Conservation (phyloP, 2,113 vertebrate genomes). For the Dinomys branickii region DNA sequence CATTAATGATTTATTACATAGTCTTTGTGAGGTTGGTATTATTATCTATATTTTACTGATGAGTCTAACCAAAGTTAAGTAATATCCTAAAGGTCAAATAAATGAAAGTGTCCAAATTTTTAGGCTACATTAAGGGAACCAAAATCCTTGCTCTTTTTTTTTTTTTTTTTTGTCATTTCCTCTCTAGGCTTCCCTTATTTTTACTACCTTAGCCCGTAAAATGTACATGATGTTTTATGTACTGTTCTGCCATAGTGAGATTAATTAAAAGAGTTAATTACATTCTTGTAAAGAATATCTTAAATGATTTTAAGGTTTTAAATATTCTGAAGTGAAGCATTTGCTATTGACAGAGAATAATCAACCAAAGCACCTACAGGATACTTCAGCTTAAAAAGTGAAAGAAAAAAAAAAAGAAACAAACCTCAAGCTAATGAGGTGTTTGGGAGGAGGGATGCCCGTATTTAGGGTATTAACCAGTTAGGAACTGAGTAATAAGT, state of each 20-base stretch:
- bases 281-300: slow-evolving; percentile 51
- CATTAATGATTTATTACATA: not conserved
- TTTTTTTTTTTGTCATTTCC: slow-evolving; percentile 8
- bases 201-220: slow-evolving; percentile 30
- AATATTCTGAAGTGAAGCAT: slow-evolving; percentile 49
- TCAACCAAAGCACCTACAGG: slow-evolving; percentile 28
- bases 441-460: slow-evolving; percentile 68
- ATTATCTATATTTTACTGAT: slow-evolving; percentile 6
- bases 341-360: slow-evolving; percentile 67
- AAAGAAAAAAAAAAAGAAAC: not conserved
- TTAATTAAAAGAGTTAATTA: slow-evolving; percentile 58
- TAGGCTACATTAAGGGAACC: not conserved
- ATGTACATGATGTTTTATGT: not conserved
- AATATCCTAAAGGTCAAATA: not conserved
- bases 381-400: not conserved
- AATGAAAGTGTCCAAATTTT: not conserved
- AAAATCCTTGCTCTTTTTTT: not conserved
- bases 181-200: not conserved
- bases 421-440: not conserved
- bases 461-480: slow-evolving; percentile 58
- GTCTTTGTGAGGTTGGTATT: not conserved
- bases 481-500: slow-evolving; percentile 71
- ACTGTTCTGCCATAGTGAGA: not conserved
- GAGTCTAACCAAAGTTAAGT: slow-evolving; percentile 32
- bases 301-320: slow-evolving; percentile 67